A percentile compares a stretch with the other conserved stretches of the same genome.
Conservation (phyloP, 2,888 invertebrate species). For the Gibbula magus region DNA sequence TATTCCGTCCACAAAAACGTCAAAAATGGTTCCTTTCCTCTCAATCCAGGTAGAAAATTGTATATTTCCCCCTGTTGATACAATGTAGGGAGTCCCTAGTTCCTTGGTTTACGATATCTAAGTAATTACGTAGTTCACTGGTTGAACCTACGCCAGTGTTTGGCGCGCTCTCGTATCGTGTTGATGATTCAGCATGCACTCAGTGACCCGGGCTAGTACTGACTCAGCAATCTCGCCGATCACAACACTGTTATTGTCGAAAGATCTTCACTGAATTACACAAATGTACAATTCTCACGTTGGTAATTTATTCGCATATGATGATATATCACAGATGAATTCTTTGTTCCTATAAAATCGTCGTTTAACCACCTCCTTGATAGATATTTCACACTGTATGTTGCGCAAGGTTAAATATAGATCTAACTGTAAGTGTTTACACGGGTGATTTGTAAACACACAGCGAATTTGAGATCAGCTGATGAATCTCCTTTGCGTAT, state of each 20-base stretch:
- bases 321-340: too few species aligned
- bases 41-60: neutral
- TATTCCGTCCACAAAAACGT: conserved; percentile 21
- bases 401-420: neutral
- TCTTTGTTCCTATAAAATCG: too few species aligned
- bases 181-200: conserved; percentile 57
- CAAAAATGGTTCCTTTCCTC: conserved; percentile 8
- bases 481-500: too few species aligned
- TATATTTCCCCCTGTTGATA: neutral
- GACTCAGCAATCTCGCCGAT: conserved; percentile 28
- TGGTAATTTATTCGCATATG: too few species aligned
- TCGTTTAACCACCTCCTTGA: too few species aligned
- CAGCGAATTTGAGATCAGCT: too few species aligned
- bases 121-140: conserved; percentile 54
- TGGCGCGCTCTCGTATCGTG: conserved; percentile 45
- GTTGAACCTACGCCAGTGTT: conserved; percentile 39
- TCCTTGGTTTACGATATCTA: conserved; percentile 46
- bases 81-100: conserved; percentile 25
- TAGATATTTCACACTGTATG: too few species aligned
- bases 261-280: too few species aligned
- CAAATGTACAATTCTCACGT: too few species aligned
- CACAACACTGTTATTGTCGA: neutral
- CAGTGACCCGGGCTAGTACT: conserved; percentile 38
- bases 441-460: neutral
- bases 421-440: neutral